Evolutionary conservation across 2,888 invertebrate species (phyloP), one percentile per base, ranked within the genome.

Genomic region (Diaperis boleti): DNA sequence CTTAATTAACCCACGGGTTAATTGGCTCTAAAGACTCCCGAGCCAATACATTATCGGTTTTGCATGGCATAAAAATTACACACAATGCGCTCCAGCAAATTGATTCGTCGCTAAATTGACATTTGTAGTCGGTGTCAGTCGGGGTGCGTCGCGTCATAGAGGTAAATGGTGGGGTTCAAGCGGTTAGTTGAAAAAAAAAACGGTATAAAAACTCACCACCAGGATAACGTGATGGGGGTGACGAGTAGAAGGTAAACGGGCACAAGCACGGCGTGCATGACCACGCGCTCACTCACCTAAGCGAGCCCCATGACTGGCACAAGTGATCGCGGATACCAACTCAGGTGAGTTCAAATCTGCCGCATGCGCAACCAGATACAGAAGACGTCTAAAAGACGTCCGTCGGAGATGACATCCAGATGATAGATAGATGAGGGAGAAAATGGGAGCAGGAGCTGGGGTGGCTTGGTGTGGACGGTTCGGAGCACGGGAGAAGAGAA

Each of bases 151-250:
- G 39, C 13, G 20, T 20, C 8, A 26, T 26, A 17, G 8, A 17
- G 22, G n/a, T n/a, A n/a, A n/a, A n/a, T 31, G 15, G 31, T 31
- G 31, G 15, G 61, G 45, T 6, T 14, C 10, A 10, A 29, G 50
- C 41, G 42, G 11, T 33, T 7, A 35, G 26, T 22, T 20, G 13
- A 52, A 52, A 26, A n/a, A n/a, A n/a, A n/a, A 47, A 49, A 29
- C 5, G 26, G n/a, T 14, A n/a, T n/a, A 60, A 42, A 49, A 60
- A 91, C 92, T 91, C 85, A 94, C 94, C 93, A 92, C 88, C 92
- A 92, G 81, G 92, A 89, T 83, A 91, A 91, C 82, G 92, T 91
- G 85, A 92, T 90, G 85, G 92, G 92, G 87, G 91, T 92, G 86
- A 92, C 89, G 84, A 93, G 88, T 86, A 92, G 88, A 82, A 93